Conservation (phyloP, 2,797 vertebrate species). For the Lophotriccus pileatus region DNA sequence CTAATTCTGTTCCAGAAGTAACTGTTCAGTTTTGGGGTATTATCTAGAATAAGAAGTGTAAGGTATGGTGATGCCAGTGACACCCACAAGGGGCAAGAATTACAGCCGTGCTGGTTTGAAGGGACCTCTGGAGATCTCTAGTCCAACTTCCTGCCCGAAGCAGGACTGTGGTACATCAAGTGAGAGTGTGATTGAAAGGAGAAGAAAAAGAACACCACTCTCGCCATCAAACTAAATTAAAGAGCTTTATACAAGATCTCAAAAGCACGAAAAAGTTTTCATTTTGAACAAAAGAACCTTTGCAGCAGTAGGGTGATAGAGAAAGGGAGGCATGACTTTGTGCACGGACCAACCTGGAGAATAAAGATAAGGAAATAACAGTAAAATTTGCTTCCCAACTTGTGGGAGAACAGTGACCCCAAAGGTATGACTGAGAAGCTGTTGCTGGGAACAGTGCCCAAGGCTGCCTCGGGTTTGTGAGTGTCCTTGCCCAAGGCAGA, state of each 20-base stretch:
- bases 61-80: background rate
- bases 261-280: background rate
- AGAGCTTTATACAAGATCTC: background rate
- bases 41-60: accelerated
- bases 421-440: background rate
- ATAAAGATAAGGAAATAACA: background rate
- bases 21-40: background rate
- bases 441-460: background rate
- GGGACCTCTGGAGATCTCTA: background rate
- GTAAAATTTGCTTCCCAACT: background rate
- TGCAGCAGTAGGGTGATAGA: background rate
- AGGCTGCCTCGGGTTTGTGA: background rate
- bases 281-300: background rate
- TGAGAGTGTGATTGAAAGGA: background rate
- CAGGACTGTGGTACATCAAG: background rate
- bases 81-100: background rate
- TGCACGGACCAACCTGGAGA: background rate
- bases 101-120: background rate
- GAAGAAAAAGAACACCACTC: background rate
- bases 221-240: background rate
- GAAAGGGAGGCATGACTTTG: background rate
- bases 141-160: background rate
- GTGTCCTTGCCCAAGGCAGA: background rate
- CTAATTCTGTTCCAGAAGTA: background rate
- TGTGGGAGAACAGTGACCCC: background rate